These are phyloP conservation scores for Pseudorhombus dupliciocellatus DNA, from an alignment of 2,113 vertebrate genomes.

Conservation along the genomic window DNA sequence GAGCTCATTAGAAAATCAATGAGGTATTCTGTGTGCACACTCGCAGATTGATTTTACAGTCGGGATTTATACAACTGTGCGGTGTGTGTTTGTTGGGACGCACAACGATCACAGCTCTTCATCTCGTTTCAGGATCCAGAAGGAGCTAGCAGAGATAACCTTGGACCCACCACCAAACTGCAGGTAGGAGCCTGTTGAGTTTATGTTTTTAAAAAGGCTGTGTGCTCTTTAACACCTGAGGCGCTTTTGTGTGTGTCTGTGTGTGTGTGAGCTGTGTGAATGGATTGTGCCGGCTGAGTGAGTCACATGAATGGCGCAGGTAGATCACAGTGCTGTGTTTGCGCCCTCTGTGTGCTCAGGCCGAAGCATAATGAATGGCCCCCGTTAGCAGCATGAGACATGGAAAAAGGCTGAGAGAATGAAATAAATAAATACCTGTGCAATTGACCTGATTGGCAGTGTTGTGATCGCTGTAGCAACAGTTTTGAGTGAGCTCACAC, in stretches of 20 bases:
- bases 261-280: conserved; percentile 30
- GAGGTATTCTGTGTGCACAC: conserved; percentile 56
- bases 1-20: conserved; percentile 68
- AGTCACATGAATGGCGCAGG: conserved; percentile 46
- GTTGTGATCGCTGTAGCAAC: conserved; percentile 38
- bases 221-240: conserved; percentile 34
- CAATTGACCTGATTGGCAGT: conserved; percentile 28
- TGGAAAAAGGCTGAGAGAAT: conserved; percentile 12
- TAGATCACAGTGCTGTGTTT: conserved; percentile 32
- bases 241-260: conserved; percentile 19
- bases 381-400: conserved; percentile 19
- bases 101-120: conserved; percentile 16
- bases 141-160: conserved; percentile 96
- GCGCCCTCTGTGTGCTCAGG: conserved; percentile 30
- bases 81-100: conserved; percentile 3
- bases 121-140: conserved; percentile 89
- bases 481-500: conserved; percentile 24
- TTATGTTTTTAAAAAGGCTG: conserved; percentile 7
- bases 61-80: conserved; percentile 58
- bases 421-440: conserved; percentile 21
- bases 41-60: conserved; percentile 51
- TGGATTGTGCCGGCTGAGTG: conserved; percentile 41
- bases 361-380: conserved; percentile 21
- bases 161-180: conserved; percentile 96
- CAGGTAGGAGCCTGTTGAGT: conserved; percentile 84